A percentile compares a stretch with the other conserved stretches of the same genome.
These are phyloP conservation scores for Caenorhabditis doughertyi DNA, from an alignment of 2,888 invertebrate genomes.

Conservation along the genomic window DNA sequence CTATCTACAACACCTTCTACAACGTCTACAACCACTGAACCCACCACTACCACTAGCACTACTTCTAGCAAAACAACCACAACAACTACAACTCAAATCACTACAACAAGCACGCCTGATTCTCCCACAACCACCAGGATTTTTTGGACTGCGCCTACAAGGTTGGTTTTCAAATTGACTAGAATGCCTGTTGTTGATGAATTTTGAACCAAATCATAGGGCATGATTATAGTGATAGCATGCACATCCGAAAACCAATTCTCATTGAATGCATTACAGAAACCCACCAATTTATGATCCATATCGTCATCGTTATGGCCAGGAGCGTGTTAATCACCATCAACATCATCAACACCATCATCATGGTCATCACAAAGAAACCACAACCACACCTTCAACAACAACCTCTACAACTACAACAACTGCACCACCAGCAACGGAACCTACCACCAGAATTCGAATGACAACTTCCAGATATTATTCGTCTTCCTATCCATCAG, in stretches of 20 bases:
- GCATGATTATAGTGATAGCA: too few relatives aligned
- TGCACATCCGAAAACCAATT: too few relatives aligned
- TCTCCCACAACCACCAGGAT: constrained; percentile 37
- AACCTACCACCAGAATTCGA: constrained; percentile 31
- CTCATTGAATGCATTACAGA: constrained; percentile 6
- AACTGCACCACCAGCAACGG: constrained; percentile 5
- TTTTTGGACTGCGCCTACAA: constrained; percentile 35
- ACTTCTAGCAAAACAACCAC: constrained; percentile 11
- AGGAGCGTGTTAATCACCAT: constrained; percentile 39
- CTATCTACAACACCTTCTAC: constrained; percentile 5
- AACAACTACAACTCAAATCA: constrained; percentile 1
- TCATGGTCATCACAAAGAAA: constrained; percentile 27
- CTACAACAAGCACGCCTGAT: constrained; percentile 18
- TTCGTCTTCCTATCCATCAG: constrained; percentile 7
- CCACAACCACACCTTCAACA: constrained; percentile 14
- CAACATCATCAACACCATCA: constrained; percentile 51
- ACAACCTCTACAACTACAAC: constrained; percentile 15
- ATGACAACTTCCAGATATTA: constrained; percentile 39
- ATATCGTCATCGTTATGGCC: constrained; percentile 43
- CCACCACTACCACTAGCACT: constrained; percentile 21
- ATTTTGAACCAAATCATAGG: too few relatives aligned
- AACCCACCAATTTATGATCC: constrained; percentile 37
- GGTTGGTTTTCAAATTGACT: constrained; percentile 6
- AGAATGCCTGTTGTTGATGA: background rate
- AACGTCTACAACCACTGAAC: constrained; percentile 18